Base-by-base conservation (phyloP, 2,888 invertebrate species). In the Ochlodes sylvanus region DNA sequence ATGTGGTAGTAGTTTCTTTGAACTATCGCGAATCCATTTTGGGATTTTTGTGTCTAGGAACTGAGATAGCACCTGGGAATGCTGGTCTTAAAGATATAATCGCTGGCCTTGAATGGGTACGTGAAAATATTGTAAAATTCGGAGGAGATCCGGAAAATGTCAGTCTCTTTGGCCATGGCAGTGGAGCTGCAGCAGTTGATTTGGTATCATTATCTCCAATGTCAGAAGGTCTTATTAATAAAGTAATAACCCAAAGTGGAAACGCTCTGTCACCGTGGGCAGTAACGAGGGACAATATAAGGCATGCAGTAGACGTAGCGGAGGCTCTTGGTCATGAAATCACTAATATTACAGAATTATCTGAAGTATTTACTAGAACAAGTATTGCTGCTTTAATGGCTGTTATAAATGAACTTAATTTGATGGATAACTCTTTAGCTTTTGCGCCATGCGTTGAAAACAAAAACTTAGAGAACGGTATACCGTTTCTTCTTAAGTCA, bases 41-140 rank as follows among this genome's bases (percentile, higher is more conserved):
- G 73, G 97, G 96, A 55, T 96, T 95, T 84, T 93, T 96, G 44
- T 94, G 94, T 69, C 86, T 95, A 71, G 95, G 95, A 52, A 94
- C 90, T 6, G 85, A 89, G 73, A 93, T 92, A 71, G 95, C 95
- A 0, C 95, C 96, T 7, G 98, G 98, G 0, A 98, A 98, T 85
- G 95, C 97, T 73, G 98, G 98, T 0, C 88, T 98, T 34, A 95
- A 97, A 81, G 98, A 98, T 82, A 97, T 98, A 76, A 94, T 96
- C 73, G 94, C 97, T 80, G 97, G 97, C 0, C 89, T 98, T 70
- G 82, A 93, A 69, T 97, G 97, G 97, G 92, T 97, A 4, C 94
- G 95, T 77, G 94, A 96, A 71, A 96, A 98, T 81, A 96, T 97
- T 63, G 92, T 61, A 1, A 89, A 94, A 62, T 98, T 98, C 84